Conservation (phyloP, 2,113 vertebrate genomes). For the Oryzias javanicus region DNA sequence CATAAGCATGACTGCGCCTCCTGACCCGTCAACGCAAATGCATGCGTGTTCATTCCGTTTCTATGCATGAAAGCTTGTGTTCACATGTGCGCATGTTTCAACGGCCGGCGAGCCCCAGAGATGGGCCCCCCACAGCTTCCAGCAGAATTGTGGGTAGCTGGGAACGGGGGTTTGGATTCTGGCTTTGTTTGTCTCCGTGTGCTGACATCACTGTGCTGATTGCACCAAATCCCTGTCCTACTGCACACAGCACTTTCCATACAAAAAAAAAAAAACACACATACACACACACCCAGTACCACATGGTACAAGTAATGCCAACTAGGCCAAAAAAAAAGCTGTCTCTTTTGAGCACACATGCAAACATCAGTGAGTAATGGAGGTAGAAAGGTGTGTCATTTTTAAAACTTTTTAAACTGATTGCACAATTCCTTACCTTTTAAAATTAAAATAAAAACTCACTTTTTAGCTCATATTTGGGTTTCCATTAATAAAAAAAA, state of each 20-base stretch:
- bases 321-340: conserved; percentile 78
- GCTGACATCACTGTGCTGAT: conserved; percentile 87
- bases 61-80: conserved; percentile 8
- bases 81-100: conserved; percentile 27
- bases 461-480: too few species aligned
- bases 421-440: too few species aligned
- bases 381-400: neutral
- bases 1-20: conserved; percentile 6
- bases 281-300: conserved; percentile 18
- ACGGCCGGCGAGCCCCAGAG: conserved; percentile 30
- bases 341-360: conserved; percentile 51
- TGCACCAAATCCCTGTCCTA: conserved; percentile 84
- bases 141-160: conserved; percentile 72
- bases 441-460: too few species aligned
- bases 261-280: conserved; percentile 76
- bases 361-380: conserved; percentile 35
- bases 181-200: conserved; percentile 81
- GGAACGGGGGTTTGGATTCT: conserved; percentile 63
- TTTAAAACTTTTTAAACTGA: neutral
- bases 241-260: conserved; percentile 87
- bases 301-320: conserved; percentile 75
- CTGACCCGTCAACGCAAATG: conserved; percentile 1
- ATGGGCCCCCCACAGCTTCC: conserved; percentile 51
- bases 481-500: too few species aligned
- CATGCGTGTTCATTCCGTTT: conserved; percentile 18